phyloP scores from a whole-genome alignment of 1,140 invertebrate genomes.

The Procambarus clarkii region DNA sequence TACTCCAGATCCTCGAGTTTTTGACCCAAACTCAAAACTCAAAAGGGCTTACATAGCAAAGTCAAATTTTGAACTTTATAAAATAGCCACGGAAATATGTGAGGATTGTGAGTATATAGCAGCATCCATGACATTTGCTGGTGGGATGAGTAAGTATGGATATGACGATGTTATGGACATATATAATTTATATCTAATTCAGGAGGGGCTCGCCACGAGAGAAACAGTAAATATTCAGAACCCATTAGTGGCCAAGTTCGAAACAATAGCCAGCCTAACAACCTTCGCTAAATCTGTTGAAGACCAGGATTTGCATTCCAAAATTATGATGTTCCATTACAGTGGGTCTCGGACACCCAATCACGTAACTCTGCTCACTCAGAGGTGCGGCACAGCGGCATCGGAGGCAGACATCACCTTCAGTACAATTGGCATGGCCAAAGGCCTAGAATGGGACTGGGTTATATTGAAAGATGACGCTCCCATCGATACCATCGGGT shows the following conservation, averaged over 20 bases:
- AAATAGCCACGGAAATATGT: slow-evolving; percentile 7
- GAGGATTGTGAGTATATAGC: neutral
- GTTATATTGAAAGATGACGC: slow-evolving; percentile 66
- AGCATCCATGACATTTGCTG: slow-evolving; percentile 29
- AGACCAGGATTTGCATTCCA: slow-evolving; percentile 60
- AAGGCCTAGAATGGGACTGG: slow-evolving; percentile 71
- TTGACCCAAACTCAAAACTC: neutral
- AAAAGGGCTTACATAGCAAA: slow-evolving; percentile 18
- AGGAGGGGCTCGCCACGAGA: slow-evolving; percentile 9
- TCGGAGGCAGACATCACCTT: slow-evolving; percentile 57
- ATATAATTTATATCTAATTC: slow-evolving; percentile 15
- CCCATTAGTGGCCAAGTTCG: slow-evolving; percentile 23
- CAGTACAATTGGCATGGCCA: slow-evolving; percentile 70
- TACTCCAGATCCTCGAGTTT: neutral
- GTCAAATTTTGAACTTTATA: slow-evolving; percentile 29
- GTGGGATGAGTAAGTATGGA: slow-evolving; percentile 44
- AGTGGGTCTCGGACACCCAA: neutral
- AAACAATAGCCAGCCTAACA: neutral
- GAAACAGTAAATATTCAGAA: slow-evolving; percentile 32
- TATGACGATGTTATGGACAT: slow-evolving; percentile 32
- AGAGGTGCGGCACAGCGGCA: slow-evolving; percentile 14
- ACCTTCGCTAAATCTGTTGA: slow-evolving; percentile 24
- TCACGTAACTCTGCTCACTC: slow-evolving; percentile 32
- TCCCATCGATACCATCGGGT: neutral
- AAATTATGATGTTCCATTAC: slow-evolving; percentile 60